These are phyloP conservation scores for Drosophila tani DNA, from an alignment of 1,140 invertebrate genomes.

Conservation along the genomic window DNA sequence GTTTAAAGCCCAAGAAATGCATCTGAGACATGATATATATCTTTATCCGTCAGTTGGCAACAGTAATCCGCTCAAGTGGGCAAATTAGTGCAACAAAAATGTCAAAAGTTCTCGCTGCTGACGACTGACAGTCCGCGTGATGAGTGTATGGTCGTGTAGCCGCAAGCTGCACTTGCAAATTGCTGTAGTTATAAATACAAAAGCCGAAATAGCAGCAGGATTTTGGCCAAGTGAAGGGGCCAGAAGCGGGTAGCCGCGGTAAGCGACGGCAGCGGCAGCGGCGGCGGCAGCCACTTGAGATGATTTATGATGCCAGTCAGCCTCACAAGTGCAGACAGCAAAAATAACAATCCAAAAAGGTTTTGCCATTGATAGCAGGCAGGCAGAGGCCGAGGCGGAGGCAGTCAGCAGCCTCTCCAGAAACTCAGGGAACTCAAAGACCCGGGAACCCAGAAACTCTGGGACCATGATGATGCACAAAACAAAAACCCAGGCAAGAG, in stretches of 20 bases:
- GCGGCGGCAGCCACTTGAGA: slow-evolving; percentile 67
- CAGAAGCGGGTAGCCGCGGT: not conserved
- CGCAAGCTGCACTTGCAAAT: slow-evolving; percentile 70
- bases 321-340: slow-evolving; percentile 66
- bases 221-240: slow-evolving; percentile 29
- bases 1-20: not conserved
- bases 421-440: not conserved
- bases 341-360: slow-evolving; percentile 70
- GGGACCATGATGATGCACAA: slow-evolving; percentile 42
- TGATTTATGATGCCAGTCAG: slow-evolving; percentile 79
- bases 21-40: not conserved
- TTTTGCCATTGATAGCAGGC: slow-evolving; percentile 69
- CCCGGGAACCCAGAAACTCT: not conserved
- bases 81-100: slow-evolving; percentile 76
- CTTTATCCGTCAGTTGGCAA: slow-evolving; percentile 32
- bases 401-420: slow-evolving; percentile 24
- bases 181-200: slow-evolving; percentile 77
- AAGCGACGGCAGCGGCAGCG: not conserved
- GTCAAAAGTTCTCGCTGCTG: slow-evolving; percentile 55
- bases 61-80: slow-evolving; percentile 51
- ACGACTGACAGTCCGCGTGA: slow-evolving; percentile 42
- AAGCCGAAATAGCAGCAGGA: slow-evolving; percentile 55
- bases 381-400: slow-evolving; percentile 20
- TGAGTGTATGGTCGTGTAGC: slow-evolving; percentile 49
- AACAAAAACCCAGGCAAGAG: slow-evolving; percentile 33